These are phyloP conservation scores for Baronia brevicornis DNA, from an alignment of 2,888 invertebrate genomes.

Conservation along the genomic window DNA sequence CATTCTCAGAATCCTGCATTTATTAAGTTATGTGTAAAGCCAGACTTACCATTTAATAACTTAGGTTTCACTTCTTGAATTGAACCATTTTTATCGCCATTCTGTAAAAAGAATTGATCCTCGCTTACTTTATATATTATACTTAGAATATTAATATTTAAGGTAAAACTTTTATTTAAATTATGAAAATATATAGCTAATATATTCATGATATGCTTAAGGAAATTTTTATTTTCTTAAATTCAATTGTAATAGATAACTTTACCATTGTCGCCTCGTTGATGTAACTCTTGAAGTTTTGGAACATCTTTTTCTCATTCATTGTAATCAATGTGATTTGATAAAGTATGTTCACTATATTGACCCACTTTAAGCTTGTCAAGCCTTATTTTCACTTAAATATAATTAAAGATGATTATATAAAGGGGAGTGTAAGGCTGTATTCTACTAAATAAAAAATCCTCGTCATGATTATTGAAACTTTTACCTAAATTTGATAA, in stretches of 20 bases:
- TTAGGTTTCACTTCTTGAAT: slow-evolving; percentile 69
- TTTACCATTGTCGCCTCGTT: slow-evolving; percentile 59
- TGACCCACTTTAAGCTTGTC: slow-evolving; percentile 49
- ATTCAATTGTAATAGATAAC: slow-evolving; percentile 5
- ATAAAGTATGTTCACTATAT: slow-evolving; percentile 31
- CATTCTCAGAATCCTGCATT: too few relatives aligned
- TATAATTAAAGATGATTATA: slow-evolving; percentile 21
- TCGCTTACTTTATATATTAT: neutral
- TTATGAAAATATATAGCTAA: neutral
- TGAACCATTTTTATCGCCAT: slow-evolving; percentile 70
- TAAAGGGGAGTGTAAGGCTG: slow-evolving; percentile 33
- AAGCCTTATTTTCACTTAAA: slow-evolving; percentile 24
- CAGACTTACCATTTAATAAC: slow-evolving; percentile 66
- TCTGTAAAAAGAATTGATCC: slow-evolving; percentile 39
- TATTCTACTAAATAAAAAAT: slow-evolving; percentile 30
- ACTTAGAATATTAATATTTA: neutral
- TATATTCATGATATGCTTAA: neutral
- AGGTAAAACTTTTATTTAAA: neutral
- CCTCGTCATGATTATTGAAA: slow-evolving; percentile 13
- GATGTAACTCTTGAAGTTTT: slow-evolving; percentile 76
- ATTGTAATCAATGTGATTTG: slow-evolving; percentile 48
- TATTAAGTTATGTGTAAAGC: neutral
- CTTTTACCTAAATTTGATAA: slow-evolving; percentile 45
- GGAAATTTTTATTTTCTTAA: slow-evolving; percentile 5
- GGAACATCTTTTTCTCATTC: slow-evolving; percentile 71